A percentile compares a stretch with the other conserved stretches of the same genome.
These are phyloP conservation scores for Leucophenga montana DNA, from an alignment of 2,888 invertebrate species.

Conservation along the genomic window DNA sequence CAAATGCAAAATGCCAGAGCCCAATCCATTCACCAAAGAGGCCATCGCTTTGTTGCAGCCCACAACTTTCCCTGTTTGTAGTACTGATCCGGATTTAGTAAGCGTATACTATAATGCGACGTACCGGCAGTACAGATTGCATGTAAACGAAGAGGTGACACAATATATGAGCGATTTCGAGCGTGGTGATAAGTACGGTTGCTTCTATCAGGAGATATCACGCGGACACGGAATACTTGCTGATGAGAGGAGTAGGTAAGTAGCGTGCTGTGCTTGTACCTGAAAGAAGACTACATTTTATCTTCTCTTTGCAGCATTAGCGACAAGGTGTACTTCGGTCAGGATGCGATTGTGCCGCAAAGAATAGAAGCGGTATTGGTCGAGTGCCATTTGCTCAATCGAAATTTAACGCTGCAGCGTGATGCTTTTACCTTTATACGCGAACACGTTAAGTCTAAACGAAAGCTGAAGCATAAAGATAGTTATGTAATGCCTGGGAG, in stretches of 20 bases:
- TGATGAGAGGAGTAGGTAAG: not conserved
- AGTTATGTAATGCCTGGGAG: too few relatives aligned
- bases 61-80: not conserved
- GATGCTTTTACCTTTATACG: slow-evolving; percentile 5
- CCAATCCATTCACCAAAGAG: not conserved
- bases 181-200: not conserved
- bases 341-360: not conserved
- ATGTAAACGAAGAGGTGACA: not conserved
- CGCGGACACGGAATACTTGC: not conserved
- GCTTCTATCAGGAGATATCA: not conserved
- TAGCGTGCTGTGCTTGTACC: not conserved
- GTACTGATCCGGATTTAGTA: not conserved
- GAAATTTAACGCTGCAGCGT: not conserved
- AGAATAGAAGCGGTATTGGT: not conserved
- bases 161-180: not conserved
- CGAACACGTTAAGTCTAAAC: not conserved
- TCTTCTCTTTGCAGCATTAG: not conserved
- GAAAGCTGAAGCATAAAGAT: too few relatives aligned
- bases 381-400: not conserved
- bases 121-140: not conserved
- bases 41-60: not conserved
- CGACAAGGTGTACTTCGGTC: not conserved
- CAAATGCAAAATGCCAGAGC: not conserved
- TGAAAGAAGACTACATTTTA: not conserved
- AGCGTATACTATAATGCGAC: not conserved